Base-by-base conservation (phyloP, 2,888 invertebrate species). In the Abrostola tripartita region DNA sequence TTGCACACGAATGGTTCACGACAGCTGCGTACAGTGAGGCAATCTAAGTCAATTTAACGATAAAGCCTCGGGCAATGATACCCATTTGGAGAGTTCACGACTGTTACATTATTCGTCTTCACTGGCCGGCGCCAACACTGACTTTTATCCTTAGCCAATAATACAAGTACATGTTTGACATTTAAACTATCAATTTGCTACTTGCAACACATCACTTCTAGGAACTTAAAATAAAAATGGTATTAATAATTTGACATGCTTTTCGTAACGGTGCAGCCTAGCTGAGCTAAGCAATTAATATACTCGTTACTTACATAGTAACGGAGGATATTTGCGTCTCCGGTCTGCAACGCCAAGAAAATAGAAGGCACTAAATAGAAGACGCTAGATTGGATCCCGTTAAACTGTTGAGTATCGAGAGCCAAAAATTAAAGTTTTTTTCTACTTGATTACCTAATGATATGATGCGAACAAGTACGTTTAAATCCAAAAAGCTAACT, bases 1-100 rank as follows among this genome's bases (percentile, higher is more conserved):
- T 47, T 24, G 44, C 44, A 14, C 44, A 47, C 44, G 44, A 47
- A 53, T 60, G 70, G 68, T 65, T 65, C 52, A 57, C 57, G 67
- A 54, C 77, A 73, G 75, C 71, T 77, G 71, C 71, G 57, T 65
- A 67, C 60, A 47, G 53, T 77, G 75, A 58, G 40, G 69, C 83
- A 85, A 84, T 84, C 79, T 60, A 66, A 74, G 69, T 65, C 77
- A 85, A 83, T 84, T 83, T 75, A 85, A 82, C 84, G 62, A 78
- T 73, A 65, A 65, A 71, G 49, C 63, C 47, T 68, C 61, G 59
- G 59, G 62, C 58, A 53, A 44, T 53, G 57, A 68, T 65, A 61
- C 54, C 56, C 73, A 69, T 74, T 76, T 68, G 75, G 71, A 81
- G 76, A 82, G 85, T 81, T 82, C 85, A 77, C 68, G 85, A 81